phyloP scores from a whole-genome alignment of 2,888 invertebrate species.

The Drosophila lutescens region DNA sequence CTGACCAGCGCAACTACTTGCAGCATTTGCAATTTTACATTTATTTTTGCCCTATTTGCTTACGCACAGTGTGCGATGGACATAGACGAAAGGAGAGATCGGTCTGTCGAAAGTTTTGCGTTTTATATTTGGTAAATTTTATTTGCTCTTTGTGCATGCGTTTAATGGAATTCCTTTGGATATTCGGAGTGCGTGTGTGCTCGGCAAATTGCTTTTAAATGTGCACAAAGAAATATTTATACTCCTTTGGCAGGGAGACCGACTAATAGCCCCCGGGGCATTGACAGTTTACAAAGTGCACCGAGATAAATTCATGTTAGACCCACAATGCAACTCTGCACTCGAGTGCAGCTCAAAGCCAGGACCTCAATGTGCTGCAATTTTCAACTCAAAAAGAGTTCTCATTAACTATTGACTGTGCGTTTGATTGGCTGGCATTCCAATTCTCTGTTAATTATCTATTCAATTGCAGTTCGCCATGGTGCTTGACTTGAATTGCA shows the following conservation, averaged over 20 bases:
- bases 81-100: constrained; percentile 11
- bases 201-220: constrained; percentile 71
- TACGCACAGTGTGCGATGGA: constrained; percentile 22
- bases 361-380: constrained; percentile 22
- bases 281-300: constrained; percentile 59
- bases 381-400: constrained; percentile 34
- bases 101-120: constrained; percentile 23
- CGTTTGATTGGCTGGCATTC: constrained; percentile 25
- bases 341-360: constrained; percentile 13
- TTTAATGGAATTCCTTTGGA: constrained; percentile 60
- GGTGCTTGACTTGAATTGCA: constrained; percentile 3
- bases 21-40: constrained; percentile 33
- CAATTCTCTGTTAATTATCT: constrained; percentile 28
- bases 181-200: constrained; percentile 14
- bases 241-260: constrained; percentile 41
- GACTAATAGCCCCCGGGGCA: constrained; percentile 65
- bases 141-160: constrained; percentile 51
- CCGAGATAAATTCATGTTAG: constrained; percentile 32
- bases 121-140: constrained; percentile 47
- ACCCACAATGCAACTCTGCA: constrained; percentile 14
- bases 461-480: constrained; percentile 21
- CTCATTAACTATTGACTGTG: constrained; percentile 38
- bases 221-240: constrained; percentile 67
- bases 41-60: constrained; percentile 49
- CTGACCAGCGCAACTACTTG: constrained; percentile 27